Evolutionary conservation across 2,888 invertebrate genomes (phyloP), one percentile per base, ranked within the genome.

Genomic region (Patella depressa): DNA sequence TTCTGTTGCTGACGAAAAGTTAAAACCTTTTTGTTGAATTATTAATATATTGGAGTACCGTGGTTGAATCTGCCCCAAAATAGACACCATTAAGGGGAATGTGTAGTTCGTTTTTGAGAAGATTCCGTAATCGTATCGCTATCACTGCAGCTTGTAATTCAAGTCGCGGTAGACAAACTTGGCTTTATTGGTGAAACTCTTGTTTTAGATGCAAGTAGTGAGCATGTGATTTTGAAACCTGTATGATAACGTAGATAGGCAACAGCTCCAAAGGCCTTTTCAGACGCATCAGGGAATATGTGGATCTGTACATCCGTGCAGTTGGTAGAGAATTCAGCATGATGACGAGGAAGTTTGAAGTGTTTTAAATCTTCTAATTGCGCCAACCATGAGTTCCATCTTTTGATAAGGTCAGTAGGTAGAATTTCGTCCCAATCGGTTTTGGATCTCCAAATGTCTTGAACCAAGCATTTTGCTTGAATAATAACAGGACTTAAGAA

Each of bases 161-260:
- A 53, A 72, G 54, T 53, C 72, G 53, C 9, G 72, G 72, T 54
- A 29, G 72, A 54, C 54, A 72, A 53, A 53, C 14, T 24, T 17
- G 72, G 72, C 53, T 72, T 72, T 45, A 53, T 72, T 53, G 72
- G 72, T n/a, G 72, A n/a, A 11, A 72, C 72, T n/a, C 53, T 45
- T 19, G 72, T 72, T 45, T 72, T 72, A 15, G 72, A 45, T 29
- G 72, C 53, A 45, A 72, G 53, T 11, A 72, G 45, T 3, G 72
- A 72, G 17, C 72, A 72, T 12, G 29, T 53, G 72, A 72, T 72
- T 34, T 45, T 45, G 19, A 11, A 12, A 15, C 14, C n/a, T 12
- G 17, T 19, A n/a, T 72, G 29, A 45, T 72, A 45, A 34, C 53
- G 9, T 15, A 72, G 53, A 45, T 72, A 72, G 2, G 72, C 72